Evolutionary conservation across 2,888 invertebrate genomes (phyloP), one percentile per base, ranked within the genome.

Genomic region (Buathra laborator): DNA sequence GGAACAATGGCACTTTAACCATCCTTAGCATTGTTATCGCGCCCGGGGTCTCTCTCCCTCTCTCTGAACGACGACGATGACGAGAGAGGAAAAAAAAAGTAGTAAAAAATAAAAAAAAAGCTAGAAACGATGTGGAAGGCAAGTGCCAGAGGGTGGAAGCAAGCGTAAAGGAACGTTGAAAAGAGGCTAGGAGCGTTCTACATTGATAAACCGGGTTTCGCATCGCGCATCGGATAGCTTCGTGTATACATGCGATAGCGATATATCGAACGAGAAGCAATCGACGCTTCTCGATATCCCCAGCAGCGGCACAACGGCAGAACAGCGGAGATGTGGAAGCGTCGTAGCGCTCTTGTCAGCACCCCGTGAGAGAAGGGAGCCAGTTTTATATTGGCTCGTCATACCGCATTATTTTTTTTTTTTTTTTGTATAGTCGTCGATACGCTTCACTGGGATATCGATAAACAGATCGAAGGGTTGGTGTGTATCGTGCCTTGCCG

Each of bases 201-300:
- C 24, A 56, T 56, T 12, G 56, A 56, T 56, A 56, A 56, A 10
- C 56, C 12, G 56, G 19, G 56, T 56, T 56, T 37, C 37, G 37
- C 56, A 10, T 10, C 10, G 19, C 24, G 56, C 56, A 19, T 56
- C 24, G 56, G 56, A 56, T 56, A 56, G 24, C 24, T 24, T 16
- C 56, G 56, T 56, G 56, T 10, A 37, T 37, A 56, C 56, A 24
- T 10, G 24, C 19, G 56, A 12, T 19, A 24, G 12, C 37, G 56
- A 56, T 56, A 12, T 56, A 56, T 56, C 56, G 56, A 56, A 24
- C 56, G 24, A 37, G 37, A 12, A 56, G 56, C 56, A 56, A 56
- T 56, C 56, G 56, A 56, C 56, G 56, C 56, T 56, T 19, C 56
- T 24, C 56, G 56, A 56, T 56, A 56, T 56, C 56, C 56, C 56